These are phyloP conservation scores for Odontesthes bonariensis DNA, from an alignment of 2,113 vertebrate genomes.

Conservation along the genomic window DNA sequence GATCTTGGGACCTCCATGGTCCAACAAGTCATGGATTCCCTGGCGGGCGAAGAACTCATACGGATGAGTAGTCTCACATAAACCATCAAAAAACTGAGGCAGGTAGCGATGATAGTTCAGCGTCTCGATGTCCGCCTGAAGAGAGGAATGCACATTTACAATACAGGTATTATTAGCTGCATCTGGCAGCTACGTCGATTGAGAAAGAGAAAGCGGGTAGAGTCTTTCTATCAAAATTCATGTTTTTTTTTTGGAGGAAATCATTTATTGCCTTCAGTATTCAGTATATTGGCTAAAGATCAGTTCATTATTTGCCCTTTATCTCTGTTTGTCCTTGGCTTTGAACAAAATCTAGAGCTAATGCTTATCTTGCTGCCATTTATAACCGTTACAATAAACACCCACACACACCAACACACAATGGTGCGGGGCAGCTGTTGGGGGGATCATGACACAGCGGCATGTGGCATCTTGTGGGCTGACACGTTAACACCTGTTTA, in stretches of 20 bases:
- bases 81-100: constrained; percentile 94
- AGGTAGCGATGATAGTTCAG: constrained; percentile 93
- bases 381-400: constrained; percentile 52
- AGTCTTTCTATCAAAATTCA: background rate
- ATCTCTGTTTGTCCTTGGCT: constrained; percentile 64
- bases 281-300: constrained; percentile 3
- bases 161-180: background rate
- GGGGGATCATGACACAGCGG: constrained; percentile 68
- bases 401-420: constrained; percentile 10
- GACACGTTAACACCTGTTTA: constrained; percentile 81
- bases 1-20: constrained; percentile 90
- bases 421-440: constrained; percentile 71
- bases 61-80: constrained; percentile 91
- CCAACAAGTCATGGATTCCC: constrained; percentile 94
- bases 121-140: constrained; percentile 91
- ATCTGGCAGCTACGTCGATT: constrained; percentile 6
- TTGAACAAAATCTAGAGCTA: constrained; percentile 41
- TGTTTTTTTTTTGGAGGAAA: constrained; percentile 10
- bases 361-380: constrained; percentile 47
- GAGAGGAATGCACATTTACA: constrained; percentile 33
- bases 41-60: constrained; percentile 94
- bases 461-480: constrained; percentile 76
- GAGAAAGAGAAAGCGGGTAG: background rate
- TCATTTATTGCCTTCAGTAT: background rate
- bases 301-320: constrained; percentile 39